Evolutionary conservation across 2,113 vertebrate species (phyloP).

Genomic region (Sisor rabdophorus): DNA sequence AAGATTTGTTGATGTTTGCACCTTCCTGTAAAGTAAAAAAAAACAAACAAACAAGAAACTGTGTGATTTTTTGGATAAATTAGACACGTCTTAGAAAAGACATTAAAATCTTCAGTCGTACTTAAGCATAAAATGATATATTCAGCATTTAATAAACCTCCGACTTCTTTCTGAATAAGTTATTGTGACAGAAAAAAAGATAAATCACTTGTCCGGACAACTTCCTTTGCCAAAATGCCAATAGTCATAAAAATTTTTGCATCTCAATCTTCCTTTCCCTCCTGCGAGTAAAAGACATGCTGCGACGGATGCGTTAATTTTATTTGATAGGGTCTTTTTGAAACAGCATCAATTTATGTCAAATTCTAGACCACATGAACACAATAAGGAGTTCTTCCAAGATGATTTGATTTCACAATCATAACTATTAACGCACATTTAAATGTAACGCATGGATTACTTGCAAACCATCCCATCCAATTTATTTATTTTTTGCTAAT

Average conservation of each 20-base stretch:
- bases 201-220: neutral
- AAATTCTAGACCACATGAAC: neutral
- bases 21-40: constrained; percentile 79
- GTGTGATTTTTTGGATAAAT: neutral
- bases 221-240: neutral
- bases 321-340: neutral
- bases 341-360: constrained; percentile 11
- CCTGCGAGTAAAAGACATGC: too few relatives aligned
- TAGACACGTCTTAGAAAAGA: neutral
- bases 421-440: too few relatives aligned
- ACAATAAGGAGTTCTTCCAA: constrained; percentile 10
- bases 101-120: neutral
- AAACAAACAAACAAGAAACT: constrained; percentile 12
- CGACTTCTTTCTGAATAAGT: neutral
- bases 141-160: neutral
- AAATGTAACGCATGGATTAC: too few relatives aligned
- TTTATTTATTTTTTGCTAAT: too few relatives aligned
- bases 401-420: too few relatives aligned
- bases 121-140: neutral
- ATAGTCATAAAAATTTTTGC: neutral
- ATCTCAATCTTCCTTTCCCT: too few relatives aligned
- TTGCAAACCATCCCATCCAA: too few relatives aligned
- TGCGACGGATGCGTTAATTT: neutral
- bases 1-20: constrained; percentile 98
- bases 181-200: neutral